Base-by-base conservation (phyloP, 2,113 vertebrate genomes). In the Hippocampus mohnikei region DNA sequence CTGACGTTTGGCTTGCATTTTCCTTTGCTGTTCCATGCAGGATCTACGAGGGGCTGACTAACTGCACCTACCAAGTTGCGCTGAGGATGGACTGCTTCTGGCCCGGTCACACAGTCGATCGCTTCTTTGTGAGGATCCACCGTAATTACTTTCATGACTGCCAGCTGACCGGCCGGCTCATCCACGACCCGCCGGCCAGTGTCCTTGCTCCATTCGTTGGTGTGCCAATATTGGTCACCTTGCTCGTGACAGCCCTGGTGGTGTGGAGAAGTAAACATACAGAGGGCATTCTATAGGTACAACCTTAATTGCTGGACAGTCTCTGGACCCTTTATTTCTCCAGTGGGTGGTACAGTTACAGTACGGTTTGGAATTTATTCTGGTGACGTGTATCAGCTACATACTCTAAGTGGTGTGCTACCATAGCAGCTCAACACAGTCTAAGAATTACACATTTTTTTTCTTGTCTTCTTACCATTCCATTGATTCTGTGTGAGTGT, bases 211-310 rank as follows among this genome's bases (percentile, higher is more conserved):
- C 95, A 8, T 94, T 98, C 86, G 93, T 97, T 6, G 77, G 88
- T 3, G 82, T 94, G 69, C 95, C 95, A 0, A 63, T 95, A n/a
- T 77, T 95, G 1, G 69, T 94, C 83, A 96, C 95, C 0, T 86
- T 97, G 74, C 91, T 97, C 3, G 88, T 95, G 91, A 95, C 95
- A 0, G 90, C 84, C 0, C 84, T 96, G 40, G 95, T 97, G 73
- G 95, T 95, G 75, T 98, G 95, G 94, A 88, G 93, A 72, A 96
- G 94, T 87, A 94, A 96, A 76, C 90, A 78, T 78, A 91, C 92
- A 0, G 93, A 95, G 74, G 93, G 94, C 50, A 85, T 96, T 1
- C 85, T 95, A 52, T 92, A 86, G 48, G 13, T 3, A 25, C 13
- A 46, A 23, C 15, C 23, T 7, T 65, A 16, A 37, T 9, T 40